phyloP scores from a whole-genome alignment of 2,113 vertebrate genomes.

The Copsychus sechellarum region DNA sequence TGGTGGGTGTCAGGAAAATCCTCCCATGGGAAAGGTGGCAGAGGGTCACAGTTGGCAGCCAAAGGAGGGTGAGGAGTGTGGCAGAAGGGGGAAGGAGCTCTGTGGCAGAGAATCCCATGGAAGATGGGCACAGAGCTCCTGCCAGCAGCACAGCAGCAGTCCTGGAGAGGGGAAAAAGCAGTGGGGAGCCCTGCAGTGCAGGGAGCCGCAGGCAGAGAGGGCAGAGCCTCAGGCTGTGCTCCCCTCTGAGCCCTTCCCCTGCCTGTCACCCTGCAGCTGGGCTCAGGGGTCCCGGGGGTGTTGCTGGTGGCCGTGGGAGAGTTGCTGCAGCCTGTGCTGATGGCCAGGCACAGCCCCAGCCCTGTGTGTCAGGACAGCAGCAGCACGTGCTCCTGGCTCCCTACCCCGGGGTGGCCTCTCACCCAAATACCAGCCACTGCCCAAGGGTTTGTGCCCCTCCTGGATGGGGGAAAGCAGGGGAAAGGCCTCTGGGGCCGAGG shows the following conservation, averaged over 20 bases:
- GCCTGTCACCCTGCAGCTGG: not conserved
- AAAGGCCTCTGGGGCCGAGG: not conserved
- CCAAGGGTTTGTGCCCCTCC: not conserved
- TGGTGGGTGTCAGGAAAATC: not conserved
- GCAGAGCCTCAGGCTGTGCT: not conserved
- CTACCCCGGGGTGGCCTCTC: not conserved
- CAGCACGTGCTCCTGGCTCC: not conserved
- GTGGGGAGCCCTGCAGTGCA: not conserved
- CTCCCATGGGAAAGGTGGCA: not conserved
- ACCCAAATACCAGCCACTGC: constrained; percentile 10
- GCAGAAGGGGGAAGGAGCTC: not conserved
- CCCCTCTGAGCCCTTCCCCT: not conserved
- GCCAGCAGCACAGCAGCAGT: not conserved
- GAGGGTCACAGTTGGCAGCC: not conserved
- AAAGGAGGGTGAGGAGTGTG: not conserved
- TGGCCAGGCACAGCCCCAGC: not conserved
- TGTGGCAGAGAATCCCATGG: not conserved
- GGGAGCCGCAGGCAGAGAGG: not conserved
- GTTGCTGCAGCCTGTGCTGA: not conserved
- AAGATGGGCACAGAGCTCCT: not conserved
- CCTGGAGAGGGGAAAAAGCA: not conserved
- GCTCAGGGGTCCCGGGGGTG: not conserved
- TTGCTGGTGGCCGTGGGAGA: constrained; percentile 39
- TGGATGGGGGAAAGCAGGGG: not conserved
- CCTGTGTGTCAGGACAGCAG: not conserved